Evolutionary conservation across 2,797 vertebrate species (phyloP), one percentile per base, ranked within the genome.

Genomic region (Nannoperca australis): DNA sequence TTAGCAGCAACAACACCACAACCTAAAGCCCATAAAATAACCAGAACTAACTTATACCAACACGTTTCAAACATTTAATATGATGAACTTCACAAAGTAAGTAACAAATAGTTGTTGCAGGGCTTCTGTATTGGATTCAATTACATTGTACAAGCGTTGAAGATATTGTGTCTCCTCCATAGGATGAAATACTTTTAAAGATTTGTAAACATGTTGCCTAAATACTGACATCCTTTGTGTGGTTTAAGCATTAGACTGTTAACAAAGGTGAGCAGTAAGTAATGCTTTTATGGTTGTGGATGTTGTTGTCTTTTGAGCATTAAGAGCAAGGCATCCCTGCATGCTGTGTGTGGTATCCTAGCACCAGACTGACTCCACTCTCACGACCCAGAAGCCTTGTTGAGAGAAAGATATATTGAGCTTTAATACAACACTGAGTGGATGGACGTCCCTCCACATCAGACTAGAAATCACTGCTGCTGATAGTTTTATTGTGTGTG

Each of bases 381-480:
- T 30, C 53, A 17, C 22, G 9, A 47, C 55, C 44, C 78, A 40
- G 40, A 47, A 3, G 58, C 14, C 85, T 86, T 22, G 70, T 85
- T 73, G 36, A 73, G 73, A 79, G 62, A 76, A 80, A 79, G 82
- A 87, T 73, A 68, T 55, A 88, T 55, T 32, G 49, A 70, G 56
- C 70, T 85, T 87, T 80, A 81, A 85, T 55, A 58, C 32, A 45
- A 82, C 13, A 14, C 61, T 70, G 44, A 82, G 81, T 54, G 61
- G 72, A 78, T 40, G 5, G 72, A 47, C 40, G 53, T 61, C 79
- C 68, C 79, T 82, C 81, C 40, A 72, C 77, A 76, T 63, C 54
- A 68, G 69, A 76, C 58, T 63, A 79, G 81, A 79, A 89, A 88
- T 81, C 79, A 80, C 81, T 78, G 69, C 40, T 53, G 56, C 27